These are phyloP conservation scores for Kryptolebias ocellatus DNA, from an alignment of 2,797 vertebrate species.

Conservation along the genomic window DNA sequence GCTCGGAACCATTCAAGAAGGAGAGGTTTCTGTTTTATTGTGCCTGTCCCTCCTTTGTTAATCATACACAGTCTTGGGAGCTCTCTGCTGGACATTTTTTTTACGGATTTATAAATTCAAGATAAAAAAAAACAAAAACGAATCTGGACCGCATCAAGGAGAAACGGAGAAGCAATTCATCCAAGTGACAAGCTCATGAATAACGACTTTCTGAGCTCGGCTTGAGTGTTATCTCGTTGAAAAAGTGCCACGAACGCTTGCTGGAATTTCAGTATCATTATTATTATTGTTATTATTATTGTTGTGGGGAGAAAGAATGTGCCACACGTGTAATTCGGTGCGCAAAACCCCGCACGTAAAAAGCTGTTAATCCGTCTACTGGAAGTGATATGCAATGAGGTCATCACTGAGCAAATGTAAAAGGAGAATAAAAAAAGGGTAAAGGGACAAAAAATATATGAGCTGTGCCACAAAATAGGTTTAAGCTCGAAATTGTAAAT, in stretches of 20 bases:
- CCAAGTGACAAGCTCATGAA: conserved; percentile 44
- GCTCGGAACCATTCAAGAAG: conserved; percentile 7
- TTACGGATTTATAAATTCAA: conserved; percentile 1
- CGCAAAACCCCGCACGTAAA: conserved; percentile 48
- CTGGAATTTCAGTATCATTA: not conserved
- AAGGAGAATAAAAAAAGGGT: not conserved
- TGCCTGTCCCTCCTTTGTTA: not conserved
- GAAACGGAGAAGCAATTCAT: conserved; percentile 24
- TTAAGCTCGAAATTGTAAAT: not conserved
- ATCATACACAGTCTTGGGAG: not conserved
- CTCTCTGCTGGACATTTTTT: not conserved
- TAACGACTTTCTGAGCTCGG: conserved; percentile 24
- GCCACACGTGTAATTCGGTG: not conserved
- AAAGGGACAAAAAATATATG: not conserved
- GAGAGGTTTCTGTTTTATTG: not conserved
- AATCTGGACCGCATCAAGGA: conserved; percentile 6
- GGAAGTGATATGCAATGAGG: conserved; percentile 29
- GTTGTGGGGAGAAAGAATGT: not conserved
- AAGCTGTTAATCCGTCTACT: conserved; percentile 25
- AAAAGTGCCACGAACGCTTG: not conserved
- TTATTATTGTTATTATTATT: not conserved
- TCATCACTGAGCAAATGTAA: not conserved
- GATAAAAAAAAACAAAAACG: not conserved
- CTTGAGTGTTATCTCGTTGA: conserved; percentile 13
- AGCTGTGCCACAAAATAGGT: not conserved